phyloP scores from a whole-genome alignment of 2,888 invertebrate genomes.

The Drosophila stalkeri region DNA sequence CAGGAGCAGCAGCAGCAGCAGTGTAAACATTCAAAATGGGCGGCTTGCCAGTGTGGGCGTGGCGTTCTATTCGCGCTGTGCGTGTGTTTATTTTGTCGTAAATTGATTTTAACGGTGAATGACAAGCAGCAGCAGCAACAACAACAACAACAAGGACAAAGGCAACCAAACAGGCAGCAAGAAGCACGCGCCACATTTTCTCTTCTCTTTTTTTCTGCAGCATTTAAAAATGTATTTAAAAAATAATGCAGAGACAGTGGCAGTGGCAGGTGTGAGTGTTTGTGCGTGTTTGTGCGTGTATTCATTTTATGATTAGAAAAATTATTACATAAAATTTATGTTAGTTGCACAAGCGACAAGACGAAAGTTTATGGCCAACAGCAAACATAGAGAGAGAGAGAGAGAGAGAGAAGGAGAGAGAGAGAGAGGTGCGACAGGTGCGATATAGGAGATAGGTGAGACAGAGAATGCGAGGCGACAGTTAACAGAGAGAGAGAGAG shows the following conservation, averaged over 20 bases:
- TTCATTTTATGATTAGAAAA: slow-evolving; percentile 78
- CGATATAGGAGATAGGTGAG: not conserved
- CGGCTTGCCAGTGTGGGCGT: slow-evolving; percentile 16
- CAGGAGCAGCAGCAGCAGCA: slow-evolving; percentile 46
- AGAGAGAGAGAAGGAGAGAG: not conserved
- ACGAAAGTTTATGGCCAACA: slow-evolving; percentile 44
- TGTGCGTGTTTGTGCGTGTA: slow-evolving; percentile 20
- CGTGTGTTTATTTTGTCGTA: slow-evolving; percentile 79
- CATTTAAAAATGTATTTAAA: slow-evolving; percentile 76
- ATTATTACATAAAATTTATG: slow-evolving; percentile 78
- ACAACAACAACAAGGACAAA: slow-evolving; percentile 15
- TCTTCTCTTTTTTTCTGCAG: slow-evolving; percentile 41
- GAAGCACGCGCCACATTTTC: slow-evolving; percentile 47
- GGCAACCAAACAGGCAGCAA: slow-evolving; percentile 20
- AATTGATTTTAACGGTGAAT: slow-evolving; percentile 80
- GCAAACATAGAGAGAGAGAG: not conserved
- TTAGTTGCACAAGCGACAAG: slow-evolving; percentile 62
- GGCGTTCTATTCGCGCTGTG: slow-evolving; percentile 42
- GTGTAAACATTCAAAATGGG: slow-evolving; percentile 62
- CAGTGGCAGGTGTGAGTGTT: slow-evolving; percentile 5
- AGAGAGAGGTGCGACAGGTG: not conserved
- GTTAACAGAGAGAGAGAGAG: not conserved
- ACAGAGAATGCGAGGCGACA: not conserved
- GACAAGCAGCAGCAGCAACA: slow-evolving; percentile 65
- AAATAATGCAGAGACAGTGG: slow-evolving; percentile 26